Base-by-base conservation (phyloP, 2,113 vertebrate genomes). In the Halcyon malimbica region DNA sequence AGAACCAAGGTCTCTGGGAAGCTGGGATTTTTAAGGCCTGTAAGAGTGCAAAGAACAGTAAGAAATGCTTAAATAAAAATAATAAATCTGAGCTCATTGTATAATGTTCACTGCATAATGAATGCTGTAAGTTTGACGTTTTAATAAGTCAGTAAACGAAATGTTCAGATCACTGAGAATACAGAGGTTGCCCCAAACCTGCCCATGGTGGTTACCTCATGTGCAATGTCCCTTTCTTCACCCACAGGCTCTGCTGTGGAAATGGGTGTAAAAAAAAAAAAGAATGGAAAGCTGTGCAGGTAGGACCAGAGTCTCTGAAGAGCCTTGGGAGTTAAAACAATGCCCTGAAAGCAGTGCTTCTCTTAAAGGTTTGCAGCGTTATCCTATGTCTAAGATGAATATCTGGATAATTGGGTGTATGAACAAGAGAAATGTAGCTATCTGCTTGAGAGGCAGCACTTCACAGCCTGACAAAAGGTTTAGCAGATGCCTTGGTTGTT, bases 251-350 rank as follows among this genome's bases (percentile, higher is more conserved):
- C n/a, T 59, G 62, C 2, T 23, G 4, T 25, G 23, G 60, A 25
- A n/a, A 2, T 1, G 10, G n/a, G 37, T 2, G 0, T 4, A 46
- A 46, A 46, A 46, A 46, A 46, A 44, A 44, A 46, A 46, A 46
- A 18, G 44, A 46, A 31, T 5, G 17, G 15, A 46, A 63, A 84
- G 31, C 35, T 37, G 4, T 0, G 6, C 13, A 14, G 48, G 28
- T 17, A 39, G 57, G 64, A 82, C 33, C 24, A 15, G 13, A 21
- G n/a, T 29, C 50, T 57, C 33, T 37, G n/a, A 19, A 84, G 37
- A 78, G 21, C 37, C 7, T 2, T 2, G 4, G 23, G 39, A 48
- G 19, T 48, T 42, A 23, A 29, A 59, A 33, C 12, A 10, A 11
- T 62, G 65, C 44, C 48, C 48, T 62, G 28, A 48, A 62, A 56